Evolutionary conservation across 2,888 invertebrate species (phyloP), one percentile per base, ranked within the genome.

Genomic region (Watsonalla binaria): DNA sequence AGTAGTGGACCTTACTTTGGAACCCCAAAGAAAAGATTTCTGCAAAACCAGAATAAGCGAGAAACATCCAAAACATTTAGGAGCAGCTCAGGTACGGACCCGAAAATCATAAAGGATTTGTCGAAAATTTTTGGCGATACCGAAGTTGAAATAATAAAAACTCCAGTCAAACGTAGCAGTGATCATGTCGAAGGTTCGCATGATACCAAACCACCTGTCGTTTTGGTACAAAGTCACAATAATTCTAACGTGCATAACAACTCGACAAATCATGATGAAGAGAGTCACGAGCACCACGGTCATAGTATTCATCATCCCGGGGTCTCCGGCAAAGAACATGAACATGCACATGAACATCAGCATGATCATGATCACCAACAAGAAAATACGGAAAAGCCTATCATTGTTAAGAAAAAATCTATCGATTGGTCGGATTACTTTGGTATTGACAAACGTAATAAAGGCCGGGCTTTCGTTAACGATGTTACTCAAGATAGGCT

Each of bases 341-440:
- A 59, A 5, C 58, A 68, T 58, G 54, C 49, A 37, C 70, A 76
- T 6, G 69, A 71, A 0, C 79, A 76, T 47, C 63, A 74, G 33
- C 76, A 80, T 33, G 73, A 78, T n/a, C 61, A 63, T 47, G 46
- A 46, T 58, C 58, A 63, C 35, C 63, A 59, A 24, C 66, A 75
- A 52, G 63, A 58, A 14, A 79, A 82, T 52, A 63, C 76, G 14
- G 91, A 91, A 39, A 92, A 90, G 62, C 86, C 90, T 7, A 89
- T 92, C 46, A 86, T 89, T 34, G 79, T 95, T 6, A 93, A 94
- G 60, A 96, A 96, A 82, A 97, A 96, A 78, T 95, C 95, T 0
- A 93, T 97, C 57, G 94, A 96, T 70, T 97, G 96, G 97, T 95
- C 96, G 0, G 94, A 96, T 68, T 96, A 97, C 73, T 96, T 97